Evolutionary conservation across 1,140 invertebrate species (phyloP).

Genomic region (Stegodyphus mimosarum): DNA sequence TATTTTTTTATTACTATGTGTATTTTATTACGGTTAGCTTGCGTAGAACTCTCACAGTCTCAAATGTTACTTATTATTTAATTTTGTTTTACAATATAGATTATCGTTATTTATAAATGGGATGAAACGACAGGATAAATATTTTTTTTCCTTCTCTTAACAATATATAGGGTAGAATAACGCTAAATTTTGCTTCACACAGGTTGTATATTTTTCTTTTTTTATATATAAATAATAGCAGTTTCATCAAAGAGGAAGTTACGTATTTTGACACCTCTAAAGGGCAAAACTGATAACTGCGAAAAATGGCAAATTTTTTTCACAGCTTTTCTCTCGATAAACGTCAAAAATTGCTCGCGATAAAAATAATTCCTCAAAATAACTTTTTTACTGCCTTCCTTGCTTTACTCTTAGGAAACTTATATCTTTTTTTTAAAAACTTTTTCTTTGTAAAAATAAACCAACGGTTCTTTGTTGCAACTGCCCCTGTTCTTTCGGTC

Average conservation of each 20-base stretch:
- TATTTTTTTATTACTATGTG: too few species aligned
- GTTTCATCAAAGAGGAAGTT: conserved; percentile 19
- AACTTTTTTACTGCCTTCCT: conserved; percentile 29
- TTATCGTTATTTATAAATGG: too few species aligned
- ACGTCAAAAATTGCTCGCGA: conserved; percentile 45
- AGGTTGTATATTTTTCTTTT: too few species aligned
- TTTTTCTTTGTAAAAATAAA: conserved; percentile 32
- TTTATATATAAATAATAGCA: neutral
- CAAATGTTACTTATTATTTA: too few species aligned
- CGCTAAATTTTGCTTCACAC: too few species aligned
- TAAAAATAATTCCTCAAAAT: conserved; percentile 53
- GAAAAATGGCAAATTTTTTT: conserved; percentile 45
- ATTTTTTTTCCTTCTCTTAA: too few species aligned
- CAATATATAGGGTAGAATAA: too few species aligned
- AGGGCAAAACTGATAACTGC: conserved; percentile 46
- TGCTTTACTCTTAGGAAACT: conserved; percentile 19
- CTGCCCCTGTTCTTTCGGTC: neutral
- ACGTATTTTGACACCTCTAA: conserved; percentile 50
- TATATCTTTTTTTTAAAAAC: conserved; percentile 11
- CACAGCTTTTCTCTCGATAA: conserved; percentile 42
- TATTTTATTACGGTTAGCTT: too few species aligned
- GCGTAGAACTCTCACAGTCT: too few species aligned
- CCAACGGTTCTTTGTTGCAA: neutral
- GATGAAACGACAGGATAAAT: too few species aligned
- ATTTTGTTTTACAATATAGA: too few species aligned